Conservation (phyloP, 2,888 invertebrate genomes). For the Priocnemis perturbator region DNA sequence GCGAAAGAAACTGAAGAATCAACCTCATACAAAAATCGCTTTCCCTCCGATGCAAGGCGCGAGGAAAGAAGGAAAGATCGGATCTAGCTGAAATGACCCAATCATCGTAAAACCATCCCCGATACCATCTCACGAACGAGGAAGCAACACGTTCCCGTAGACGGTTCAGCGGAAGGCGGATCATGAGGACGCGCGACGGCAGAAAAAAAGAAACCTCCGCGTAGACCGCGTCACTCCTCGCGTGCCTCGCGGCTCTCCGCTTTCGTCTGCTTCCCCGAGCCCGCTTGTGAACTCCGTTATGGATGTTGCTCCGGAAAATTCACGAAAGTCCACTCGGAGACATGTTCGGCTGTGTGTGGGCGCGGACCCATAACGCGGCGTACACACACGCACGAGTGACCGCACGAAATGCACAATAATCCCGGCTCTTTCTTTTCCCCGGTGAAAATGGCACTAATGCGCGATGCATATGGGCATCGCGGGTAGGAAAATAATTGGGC, state of each 20-base stretch:
- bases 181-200: no score
- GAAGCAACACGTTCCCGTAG: no score
- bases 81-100: no score
- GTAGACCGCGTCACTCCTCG: not conserved
- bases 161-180: no score
- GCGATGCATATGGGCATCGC: not conserved
- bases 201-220: conserved; percentile 2
- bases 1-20: no score
- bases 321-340: conserved; percentile 46
- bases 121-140: no score
- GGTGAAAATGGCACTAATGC: not conserved
- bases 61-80: no score
- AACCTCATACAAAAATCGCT: no score
- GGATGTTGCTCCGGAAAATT: conserved; percentile 58
- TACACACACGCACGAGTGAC: conserved; percentile 6
- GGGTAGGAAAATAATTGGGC: not conserved
- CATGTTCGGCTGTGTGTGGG: not conserved
- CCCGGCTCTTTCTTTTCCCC: not conserved
- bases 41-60: no score
- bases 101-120: no score
- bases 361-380: conserved; percentile 8
- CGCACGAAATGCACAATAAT: no score
- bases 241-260: conserved; percentile 12
- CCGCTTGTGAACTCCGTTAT: conserved; percentile 54
- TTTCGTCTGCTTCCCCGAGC: conserved; percentile 20